Evolutionary conservation across 2,888 invertebrate species (phyloP).

Genomic region (Sthenelais limicola): DNA sequence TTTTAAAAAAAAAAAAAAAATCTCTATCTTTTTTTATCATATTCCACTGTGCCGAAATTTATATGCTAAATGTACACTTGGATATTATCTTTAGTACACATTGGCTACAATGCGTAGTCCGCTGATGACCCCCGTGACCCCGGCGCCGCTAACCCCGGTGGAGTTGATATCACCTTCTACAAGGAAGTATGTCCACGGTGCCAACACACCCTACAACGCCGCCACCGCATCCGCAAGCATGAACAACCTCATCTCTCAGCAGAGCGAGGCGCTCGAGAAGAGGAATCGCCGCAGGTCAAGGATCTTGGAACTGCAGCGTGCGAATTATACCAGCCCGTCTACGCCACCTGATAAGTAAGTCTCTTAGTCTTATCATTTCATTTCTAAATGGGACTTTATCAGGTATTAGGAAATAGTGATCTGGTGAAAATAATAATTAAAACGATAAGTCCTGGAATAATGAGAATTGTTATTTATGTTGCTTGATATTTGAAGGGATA

Average conservation of each 20-base stretch:
- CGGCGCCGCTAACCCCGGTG: conserved; percentile 7
- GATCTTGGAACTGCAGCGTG: conserved; percentile 63
- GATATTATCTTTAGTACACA: too few species aligned
- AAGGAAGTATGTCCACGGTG: too few species aligned
- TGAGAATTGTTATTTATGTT: too few species aligned
- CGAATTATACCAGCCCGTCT: conserved; percentile 60
- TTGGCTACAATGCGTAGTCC: conserved; percentile 12
- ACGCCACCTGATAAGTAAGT: conserved; percentile 60
- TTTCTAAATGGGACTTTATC: too few species aligned
- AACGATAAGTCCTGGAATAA: too few species aligned
- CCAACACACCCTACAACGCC: background rate
- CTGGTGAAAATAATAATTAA: background rate
- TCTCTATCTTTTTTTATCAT: too few species aligned
- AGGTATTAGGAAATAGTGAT: too few species aligned
- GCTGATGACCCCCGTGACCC: conserved; percentile 12
- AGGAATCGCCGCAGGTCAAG: conserved; percentile 64
- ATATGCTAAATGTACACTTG: too few species aligned
- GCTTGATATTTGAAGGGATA: too few species aligned
- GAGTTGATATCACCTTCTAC: conserved; percentile 3
- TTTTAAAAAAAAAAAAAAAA: too few species aligned
- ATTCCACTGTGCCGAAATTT: too few species aligned
- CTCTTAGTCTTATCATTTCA: too few species aligned
- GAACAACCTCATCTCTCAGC: background rate
- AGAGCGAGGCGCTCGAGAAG: conserved; percentile 69
- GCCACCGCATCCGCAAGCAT: background rate